These are phyloP conservation scores for Drosophila sechellia DNA, from an alignment of 1,140 invertebrate genomes.

Conservation along the genomic window DNA sequence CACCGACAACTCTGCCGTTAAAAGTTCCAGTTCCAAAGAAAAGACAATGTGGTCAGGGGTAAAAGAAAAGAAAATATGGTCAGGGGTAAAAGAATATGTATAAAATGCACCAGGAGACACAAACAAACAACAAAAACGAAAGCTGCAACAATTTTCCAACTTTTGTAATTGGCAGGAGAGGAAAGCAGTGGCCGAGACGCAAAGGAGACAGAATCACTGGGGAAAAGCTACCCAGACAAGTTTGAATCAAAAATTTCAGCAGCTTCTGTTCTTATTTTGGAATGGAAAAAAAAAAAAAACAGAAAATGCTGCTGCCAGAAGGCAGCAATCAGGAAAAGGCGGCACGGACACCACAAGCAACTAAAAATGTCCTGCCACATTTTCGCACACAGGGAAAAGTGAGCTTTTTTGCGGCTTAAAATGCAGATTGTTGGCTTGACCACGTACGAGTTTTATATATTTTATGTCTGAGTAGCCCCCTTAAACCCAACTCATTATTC, in stretches of 20 bases:
- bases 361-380: conserved; percentile 43
- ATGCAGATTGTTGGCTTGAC: conserved; percentile 56
- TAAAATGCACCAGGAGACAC: conserved; percentile 40
- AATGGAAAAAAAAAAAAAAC: not conserved
- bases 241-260: conserved; percentile 56
- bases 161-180: conserved; percentile 58
- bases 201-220: not conserved
- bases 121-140: conserved; percentile 49
- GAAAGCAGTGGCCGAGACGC: not conserved
- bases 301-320: conserved; percentile 24
- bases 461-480: conserved; percentile 20
- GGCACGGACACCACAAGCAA: conserved; percentile 15
- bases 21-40: conserved; percentile 24
- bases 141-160: conserved; percentile 48
- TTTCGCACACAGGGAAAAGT: conserved; percentile 3
- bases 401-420: conserved; percentile 36
- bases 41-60: conserved; percentile 14
- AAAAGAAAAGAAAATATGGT: conserved; percentile 19
- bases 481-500: conserved; percentile 57
- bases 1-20: conserved; percentile 4
- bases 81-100: conserved; percentile 14
- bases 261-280: conserved; percentile 28
- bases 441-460: conserved; percentile 38
- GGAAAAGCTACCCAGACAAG: conserved; percentile 12
- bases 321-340: conserved; percentile 34